These are phyloP conservation scores for Cetoscarus ocellatus DNA, from an alignment of 2,797 vertebrate genomes.

Conservation along the genomic window DNA sequence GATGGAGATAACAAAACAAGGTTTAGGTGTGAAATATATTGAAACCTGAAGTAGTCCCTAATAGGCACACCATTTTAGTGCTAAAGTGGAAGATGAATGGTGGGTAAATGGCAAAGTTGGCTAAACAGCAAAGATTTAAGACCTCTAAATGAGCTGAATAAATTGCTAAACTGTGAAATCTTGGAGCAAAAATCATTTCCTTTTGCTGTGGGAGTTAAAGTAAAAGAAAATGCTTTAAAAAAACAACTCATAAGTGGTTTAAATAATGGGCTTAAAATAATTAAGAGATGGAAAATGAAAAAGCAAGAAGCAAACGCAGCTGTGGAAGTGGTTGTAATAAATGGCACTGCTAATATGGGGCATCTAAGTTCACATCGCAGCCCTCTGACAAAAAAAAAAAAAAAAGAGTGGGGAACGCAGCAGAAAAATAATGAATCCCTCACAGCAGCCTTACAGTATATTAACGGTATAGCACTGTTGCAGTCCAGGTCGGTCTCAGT, in stretches of 20 bases:
- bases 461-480: constrained; percentile 21
- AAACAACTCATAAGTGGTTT: background rate
- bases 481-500: constrained; percentile 9
- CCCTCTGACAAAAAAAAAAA: background rate
- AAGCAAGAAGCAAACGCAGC: background rate
- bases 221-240: background rate
- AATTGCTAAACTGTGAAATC: too few species aligned
- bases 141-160: too few species aligned
- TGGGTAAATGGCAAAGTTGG: too few species aligned
- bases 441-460: constrained; percentile 3
- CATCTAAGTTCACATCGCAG: background rate
- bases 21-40: too few species aligned
- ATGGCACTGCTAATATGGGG: background rate
- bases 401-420: background rate
- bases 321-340: background rate
- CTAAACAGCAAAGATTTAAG: too few species aligned
- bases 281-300: background rate
- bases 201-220: too few species aligned
- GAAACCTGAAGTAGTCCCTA: too few species aligned
- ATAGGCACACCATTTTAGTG: too few species aligned
- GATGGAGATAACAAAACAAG: too few species aligned
- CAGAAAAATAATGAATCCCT: constrained; percentile 8
- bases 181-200: too few species aligned
- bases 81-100: too few species aligned
- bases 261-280: background rate